These are phyloP conservation scores for Pluvianellus socialis DNA, from an alignment of 2,113 vertebrate species.

Conservation along the genomic window DNA sequence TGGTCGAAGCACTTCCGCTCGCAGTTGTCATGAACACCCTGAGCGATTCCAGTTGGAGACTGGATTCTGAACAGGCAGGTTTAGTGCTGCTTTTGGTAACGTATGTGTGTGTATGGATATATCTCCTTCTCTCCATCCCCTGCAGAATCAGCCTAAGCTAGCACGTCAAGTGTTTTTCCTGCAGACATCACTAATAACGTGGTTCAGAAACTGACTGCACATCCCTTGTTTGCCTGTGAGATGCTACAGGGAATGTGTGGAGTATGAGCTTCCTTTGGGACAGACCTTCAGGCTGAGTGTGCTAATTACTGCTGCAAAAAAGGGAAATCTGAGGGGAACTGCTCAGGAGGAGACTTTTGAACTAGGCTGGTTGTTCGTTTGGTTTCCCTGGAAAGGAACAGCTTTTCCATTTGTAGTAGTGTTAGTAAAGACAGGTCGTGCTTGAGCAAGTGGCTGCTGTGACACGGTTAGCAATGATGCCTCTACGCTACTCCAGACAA, in stretches of 20 bases:
- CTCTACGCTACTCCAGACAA: neutral
- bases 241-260: neutral
- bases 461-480: neutral
- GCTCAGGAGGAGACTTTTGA: slow-evolving; percentile 22
- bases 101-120: neutral
- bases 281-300: neutral
- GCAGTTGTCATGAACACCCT: neutral
- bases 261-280: slow-evolving; percentile 26
- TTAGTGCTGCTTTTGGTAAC: neutral
- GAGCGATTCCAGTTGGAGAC: neutral
- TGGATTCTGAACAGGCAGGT: neutral
- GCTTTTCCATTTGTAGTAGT: neutral
- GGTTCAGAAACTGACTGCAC: neutral
- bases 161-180: neutral
- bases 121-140: neutral
- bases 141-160: neutral
- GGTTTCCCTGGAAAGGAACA: neutral
- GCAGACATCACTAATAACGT: neutral
- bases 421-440: neutral
- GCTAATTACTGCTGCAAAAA: slow-evolving; percentile 32
- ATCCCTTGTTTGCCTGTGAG: slow-evolving; percentile 7
- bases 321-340: neutral
- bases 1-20: neutral
- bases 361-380: neutral
- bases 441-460: neutral